Conservation (phyloP, 1,140 invertebrate species). For the Bombus huntii region DNA sequence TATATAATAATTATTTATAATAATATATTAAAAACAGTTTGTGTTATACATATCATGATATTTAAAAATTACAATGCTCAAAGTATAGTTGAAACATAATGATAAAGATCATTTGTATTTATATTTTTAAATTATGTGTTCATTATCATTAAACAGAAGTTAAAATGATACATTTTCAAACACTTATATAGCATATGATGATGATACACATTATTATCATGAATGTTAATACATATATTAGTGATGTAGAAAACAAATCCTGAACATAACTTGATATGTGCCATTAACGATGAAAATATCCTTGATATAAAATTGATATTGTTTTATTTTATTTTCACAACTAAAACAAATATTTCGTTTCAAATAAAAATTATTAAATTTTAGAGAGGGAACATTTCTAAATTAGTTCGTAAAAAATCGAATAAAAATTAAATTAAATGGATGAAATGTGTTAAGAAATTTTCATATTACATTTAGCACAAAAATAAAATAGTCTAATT, state of each 20-base stretch:
- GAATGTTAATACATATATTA: conserved; percentile 47
- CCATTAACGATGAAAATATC: conserved; percentile 17
- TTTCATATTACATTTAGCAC: neutral
- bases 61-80: conserved; percentile 11
- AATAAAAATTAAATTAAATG: conserved; percentile 1
- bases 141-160: conserved; percentile 11
- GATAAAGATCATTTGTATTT: neutral
- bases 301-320: conserved; percentile 47
- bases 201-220: neutral
- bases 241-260: conserved; percentile 25
- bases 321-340: conserved; percentile 60
- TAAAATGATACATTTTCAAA: conserved; percentile 23
- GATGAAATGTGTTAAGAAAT: neutral
- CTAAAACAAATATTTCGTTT: conserved; percentile 60
- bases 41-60: neutral
- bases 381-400: neutral
- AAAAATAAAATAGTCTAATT: neutral
- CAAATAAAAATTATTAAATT: conserved; percentile 2
- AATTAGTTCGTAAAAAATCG: conserved; percentile 5
- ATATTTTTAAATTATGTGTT: conserved; percentile 2
- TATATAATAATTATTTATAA: conserved; percentile 8
- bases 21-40: conserved; percentile 9
- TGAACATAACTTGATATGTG: conserved; percentile 23
- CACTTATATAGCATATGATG: conserved; percentile 29
- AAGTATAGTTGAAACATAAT: conserved; percentile 3